A percentile compares a stretch with the other conserved stretches of the same genome.
These are phyloP conservation scores for Hydrochoerus hydrochaeris DNA, from an alignment of 2,113 vertebrate genomes.

Conservation along the genomic window DNA sequence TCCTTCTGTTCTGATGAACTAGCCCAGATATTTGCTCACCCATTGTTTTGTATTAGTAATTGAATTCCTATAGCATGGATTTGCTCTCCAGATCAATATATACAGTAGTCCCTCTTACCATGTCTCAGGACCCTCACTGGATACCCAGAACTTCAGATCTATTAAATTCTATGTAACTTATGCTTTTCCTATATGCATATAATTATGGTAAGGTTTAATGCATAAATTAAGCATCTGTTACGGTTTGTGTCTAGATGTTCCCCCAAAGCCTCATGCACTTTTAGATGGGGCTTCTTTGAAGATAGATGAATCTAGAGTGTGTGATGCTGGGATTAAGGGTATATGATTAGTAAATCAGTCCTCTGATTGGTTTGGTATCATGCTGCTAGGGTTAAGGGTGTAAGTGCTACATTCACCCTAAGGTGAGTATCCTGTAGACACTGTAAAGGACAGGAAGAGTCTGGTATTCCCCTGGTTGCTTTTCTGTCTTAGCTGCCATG, in stretches of 20 bases:
- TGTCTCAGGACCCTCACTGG: not conserved
- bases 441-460: no score
- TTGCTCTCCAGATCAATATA: conserved; percentile 2
- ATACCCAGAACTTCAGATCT: not conserved
- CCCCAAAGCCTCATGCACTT: no score
- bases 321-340: no score
- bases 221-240: not conserved
- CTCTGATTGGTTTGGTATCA: no score
- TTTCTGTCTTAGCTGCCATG: not conserved
- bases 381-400: no score
- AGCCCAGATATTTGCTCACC: not conserved
- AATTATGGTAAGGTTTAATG: not conserved
- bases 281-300: no score
- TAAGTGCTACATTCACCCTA: no score
- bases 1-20: not conserved
- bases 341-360: no score
- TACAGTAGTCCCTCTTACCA: not conserved
- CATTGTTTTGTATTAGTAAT: not conserved
- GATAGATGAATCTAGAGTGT: no score
- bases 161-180: not conserved
- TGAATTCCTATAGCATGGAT: not conserved
- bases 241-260: no score
- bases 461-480: not conserved
- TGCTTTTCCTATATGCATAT: not conserved
- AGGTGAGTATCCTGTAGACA: no score